Conservation (phyloP, 2,888 invertebrate genomes). For the Ferrisia virgata region DNA sequence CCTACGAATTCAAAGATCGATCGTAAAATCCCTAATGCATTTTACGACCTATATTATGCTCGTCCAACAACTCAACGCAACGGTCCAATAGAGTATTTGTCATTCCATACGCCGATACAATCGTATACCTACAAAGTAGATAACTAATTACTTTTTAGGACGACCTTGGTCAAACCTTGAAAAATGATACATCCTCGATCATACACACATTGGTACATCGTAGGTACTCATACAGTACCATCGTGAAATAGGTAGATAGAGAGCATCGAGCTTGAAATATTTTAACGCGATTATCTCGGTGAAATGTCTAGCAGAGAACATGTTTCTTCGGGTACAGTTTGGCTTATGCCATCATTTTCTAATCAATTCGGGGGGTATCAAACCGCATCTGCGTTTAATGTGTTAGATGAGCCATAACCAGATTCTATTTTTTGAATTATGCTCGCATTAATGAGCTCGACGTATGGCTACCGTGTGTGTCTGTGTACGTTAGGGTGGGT, state of each 20-base stretch:
- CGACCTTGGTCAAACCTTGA: constrained; percentile 22
- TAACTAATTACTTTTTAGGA: constrained; percentile 19
- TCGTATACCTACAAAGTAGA: not conserved
- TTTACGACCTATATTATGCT: not conserved
- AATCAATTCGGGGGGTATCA: constrained; percentile 21
- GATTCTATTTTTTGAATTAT: not conserved
- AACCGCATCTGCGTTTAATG: not conserved
- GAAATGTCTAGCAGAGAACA: constrained; percentile 20
- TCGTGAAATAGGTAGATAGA: not conserved
- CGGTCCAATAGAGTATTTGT: not conserved
- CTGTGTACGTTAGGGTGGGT: not conserved
- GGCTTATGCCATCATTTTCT: constrained; percentile 24
- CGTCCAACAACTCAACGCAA: too few species aligned
- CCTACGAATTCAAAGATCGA: not conserved
- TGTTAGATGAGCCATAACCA: not conserved
- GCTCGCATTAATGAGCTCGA: not conserved
- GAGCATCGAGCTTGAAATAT: constrained; percentile 5
- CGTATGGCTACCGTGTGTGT: not conserved
- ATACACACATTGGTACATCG: not conserved
- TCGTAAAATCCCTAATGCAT: not conserved
- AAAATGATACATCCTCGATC: not conserved
- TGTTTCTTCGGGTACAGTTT: not conserved
- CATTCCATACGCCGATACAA: not conserved
- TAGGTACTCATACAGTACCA: not conserved
- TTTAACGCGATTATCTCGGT: constrained; percentile 29